Evolutionary conservation across 2,797 vertebrate genomes (phyloP).

Genomic region (Tragopan temminckii): DNA sequence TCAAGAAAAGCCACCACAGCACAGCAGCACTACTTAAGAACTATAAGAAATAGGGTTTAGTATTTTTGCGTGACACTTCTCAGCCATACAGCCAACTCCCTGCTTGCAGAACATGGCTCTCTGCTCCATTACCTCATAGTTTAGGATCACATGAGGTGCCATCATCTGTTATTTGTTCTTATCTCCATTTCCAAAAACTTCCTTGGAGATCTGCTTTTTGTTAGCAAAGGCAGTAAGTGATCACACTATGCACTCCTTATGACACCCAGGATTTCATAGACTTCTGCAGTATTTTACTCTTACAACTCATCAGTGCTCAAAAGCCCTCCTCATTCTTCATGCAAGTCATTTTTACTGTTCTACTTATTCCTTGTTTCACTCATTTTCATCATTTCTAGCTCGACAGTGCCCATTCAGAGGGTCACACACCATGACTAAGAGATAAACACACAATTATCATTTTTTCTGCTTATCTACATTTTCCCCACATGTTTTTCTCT

Average conservation of each 20-base stretch:
- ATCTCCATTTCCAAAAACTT: background rate
- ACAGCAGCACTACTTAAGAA: background rate
- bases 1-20: background rate
- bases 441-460: background rate
- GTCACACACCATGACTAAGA: background rate
- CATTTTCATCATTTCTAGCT: background rate
- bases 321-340: background rate
- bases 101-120: background rate
- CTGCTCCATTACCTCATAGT: background rate
- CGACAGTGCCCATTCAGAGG: background rate
- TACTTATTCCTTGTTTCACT: background rate
- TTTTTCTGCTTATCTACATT: background rate
- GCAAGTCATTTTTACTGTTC: background rate
- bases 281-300: background rate
- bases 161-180: background rate
- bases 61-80: background rate
- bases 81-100: background rate
- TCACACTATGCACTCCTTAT: background rate
- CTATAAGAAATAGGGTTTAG: background rate
- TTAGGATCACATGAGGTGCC: background rate
- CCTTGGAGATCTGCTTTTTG: background rate
- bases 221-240: background rate
- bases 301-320: background rate
- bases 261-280: background rate
- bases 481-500: background rate